A percentile compares a stretch with the other conserved stretches of the same genome.
Conservation (phyloP, 2,888 invertebrate species). For the Gymnosoma rotundatum region DNA sequence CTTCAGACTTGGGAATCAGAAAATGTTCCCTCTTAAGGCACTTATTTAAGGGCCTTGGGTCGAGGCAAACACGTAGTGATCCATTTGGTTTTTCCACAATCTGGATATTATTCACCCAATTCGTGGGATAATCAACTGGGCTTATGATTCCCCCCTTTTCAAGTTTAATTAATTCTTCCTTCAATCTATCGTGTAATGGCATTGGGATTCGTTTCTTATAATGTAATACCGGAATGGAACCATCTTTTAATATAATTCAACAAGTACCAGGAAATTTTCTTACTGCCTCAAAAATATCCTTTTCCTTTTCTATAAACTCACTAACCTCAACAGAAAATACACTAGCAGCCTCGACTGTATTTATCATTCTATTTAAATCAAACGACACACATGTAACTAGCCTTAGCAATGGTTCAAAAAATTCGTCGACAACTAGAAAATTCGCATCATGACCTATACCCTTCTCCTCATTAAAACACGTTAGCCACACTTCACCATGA, state of each 20-base stretch:
- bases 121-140: slow-evolving; percentile 32
- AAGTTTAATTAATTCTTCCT: slow-evolving; percentile 54
- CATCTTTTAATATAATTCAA: slow-evolving; percentile 62
- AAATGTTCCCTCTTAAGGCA: not conserved
- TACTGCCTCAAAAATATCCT: slow-evolving; percentile 26
- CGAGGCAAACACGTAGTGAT: not conserved
- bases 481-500: too few species aligned
- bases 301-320: slow-evolving; percentile 9
- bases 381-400: slow-evolving; percentile 11
- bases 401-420: slow-evolving; percentile 48
- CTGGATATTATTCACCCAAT: not conserved
- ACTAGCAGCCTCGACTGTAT: slow-evolving; percentile 14
- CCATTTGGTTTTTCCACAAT: not conserved
- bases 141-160: slow-evolving; percentile 51
- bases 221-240: slow-evolving; percentile 60
- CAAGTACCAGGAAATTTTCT: slow-evolving; percentile 62
- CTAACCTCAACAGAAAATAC: not conserved
- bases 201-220: slow-evolving; percentile 64
- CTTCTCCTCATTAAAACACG: too few species aligned
- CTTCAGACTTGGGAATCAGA: not conserved
- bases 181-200: slow-evolving; percentile 44
- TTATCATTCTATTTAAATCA: slow-evolving; percentile 38
- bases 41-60: not conserved
- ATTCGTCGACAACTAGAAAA: slow-evolving; percentile 45
- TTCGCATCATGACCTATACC: not conserved